Conservation (phyloP, 2,113 vertebrate species). For the Sakesphorus luctuosus region DNA sequence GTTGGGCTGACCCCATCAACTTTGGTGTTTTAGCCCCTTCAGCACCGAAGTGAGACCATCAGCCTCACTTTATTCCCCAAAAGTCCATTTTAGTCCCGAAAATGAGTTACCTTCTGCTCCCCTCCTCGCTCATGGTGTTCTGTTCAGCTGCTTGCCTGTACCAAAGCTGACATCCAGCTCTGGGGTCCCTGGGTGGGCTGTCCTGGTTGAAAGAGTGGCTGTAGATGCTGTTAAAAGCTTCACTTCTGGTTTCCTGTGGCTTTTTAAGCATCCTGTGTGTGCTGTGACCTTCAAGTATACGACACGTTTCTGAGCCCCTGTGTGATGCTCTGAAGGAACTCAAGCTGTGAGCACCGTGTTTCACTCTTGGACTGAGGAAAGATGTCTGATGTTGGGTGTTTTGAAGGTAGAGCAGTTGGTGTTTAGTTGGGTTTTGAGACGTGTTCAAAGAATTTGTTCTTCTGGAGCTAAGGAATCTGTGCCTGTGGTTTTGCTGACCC, state of each 20-base stretch:
- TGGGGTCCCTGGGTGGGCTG: not conserved
- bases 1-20: not conserved
- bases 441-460: not conserved
- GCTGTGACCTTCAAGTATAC: not conserved
- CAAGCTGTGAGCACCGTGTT: not conserved
- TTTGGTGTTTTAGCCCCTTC: not conserved
- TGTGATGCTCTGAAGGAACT: not conserved
- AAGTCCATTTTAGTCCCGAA: not conserved
- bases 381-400: not conserved
- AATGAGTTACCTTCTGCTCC: not conserved
- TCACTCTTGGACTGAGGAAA: not conserved
- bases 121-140: not conserved
- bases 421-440: not conserved
- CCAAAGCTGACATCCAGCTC: not conserved
- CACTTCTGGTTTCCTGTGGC: not conserved
- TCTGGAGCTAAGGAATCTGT: not conserved
- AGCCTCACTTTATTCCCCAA: not conserved
- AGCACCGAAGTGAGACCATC: not conserved
- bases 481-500: not conserved
- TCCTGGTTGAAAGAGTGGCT: not conserved
- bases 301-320: accelerated
- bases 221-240: not conserved
- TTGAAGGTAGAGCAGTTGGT: not conserved
- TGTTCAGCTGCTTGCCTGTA: not conserved
- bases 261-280: not conserved